Evolutionary conservation across 2,797 vertebrate genomes (phyloP).

Genomic region (Onychomys leucogaster): DNA sequence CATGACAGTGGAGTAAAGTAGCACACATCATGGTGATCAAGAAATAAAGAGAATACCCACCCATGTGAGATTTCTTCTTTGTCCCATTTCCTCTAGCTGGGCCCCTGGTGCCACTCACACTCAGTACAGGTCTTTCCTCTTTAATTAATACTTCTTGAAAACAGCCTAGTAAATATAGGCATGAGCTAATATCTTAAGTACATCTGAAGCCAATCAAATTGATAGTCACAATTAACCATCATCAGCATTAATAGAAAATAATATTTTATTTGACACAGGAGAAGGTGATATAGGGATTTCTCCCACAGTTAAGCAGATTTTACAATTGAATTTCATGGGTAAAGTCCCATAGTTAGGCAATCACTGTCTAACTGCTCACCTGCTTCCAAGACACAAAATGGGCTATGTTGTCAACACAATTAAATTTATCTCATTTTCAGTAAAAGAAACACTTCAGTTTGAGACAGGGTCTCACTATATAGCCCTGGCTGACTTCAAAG

Average conservation of each 20-base stretch:
- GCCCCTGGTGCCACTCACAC: background rate
- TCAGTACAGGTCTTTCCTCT: background rate
- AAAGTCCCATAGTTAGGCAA: background rate
- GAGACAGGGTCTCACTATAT: background rate
- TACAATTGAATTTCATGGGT: constrained; percentile 13
- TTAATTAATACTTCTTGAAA: background rate
- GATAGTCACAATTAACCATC: background rate
- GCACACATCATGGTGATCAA: background rate
- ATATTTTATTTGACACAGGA: constrained; percentile 58
- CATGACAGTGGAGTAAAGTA: background rate
- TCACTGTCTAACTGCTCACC: background rate
- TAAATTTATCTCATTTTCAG: constrained; percentile 19
- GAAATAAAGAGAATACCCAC: background rate
- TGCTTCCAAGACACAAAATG: background rate
- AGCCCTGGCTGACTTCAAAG: no score
- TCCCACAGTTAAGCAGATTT: background rate
- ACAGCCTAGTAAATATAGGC: background rate
- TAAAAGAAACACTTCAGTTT: background rate
- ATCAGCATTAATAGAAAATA: background rate
- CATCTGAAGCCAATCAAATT: background rate
- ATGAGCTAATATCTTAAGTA: background rate
- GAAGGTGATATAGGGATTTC: background rate
- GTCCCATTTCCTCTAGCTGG: background rate
- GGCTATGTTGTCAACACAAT: constrained; percentile 12
- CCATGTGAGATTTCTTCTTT: background rate